phyloP scores from a whole-genome alignment of 2,113 vertebrate genomes.

The Coptodon bakossiorum region DNA sequence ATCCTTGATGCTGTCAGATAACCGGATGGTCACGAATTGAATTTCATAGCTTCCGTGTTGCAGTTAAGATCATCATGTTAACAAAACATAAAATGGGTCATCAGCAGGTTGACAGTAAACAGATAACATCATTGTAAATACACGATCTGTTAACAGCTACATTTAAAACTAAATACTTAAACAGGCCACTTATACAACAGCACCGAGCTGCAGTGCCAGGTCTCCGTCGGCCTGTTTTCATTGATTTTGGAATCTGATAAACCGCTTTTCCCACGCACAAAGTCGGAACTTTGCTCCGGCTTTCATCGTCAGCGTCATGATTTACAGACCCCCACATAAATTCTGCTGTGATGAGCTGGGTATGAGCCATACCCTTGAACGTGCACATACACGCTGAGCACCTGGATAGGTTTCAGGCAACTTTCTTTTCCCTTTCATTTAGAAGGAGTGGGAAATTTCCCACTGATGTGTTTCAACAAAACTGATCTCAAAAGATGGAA shows the following conservation, averaged over 20 bases:
- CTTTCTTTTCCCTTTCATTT: background rate
- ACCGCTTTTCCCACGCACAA: background rate
- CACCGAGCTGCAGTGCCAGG: background rate
- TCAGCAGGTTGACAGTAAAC: background rate
- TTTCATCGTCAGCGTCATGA: background rate
- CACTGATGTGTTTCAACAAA: background rate
- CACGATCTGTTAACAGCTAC: background rate
- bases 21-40: background rate
- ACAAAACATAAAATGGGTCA: background rate
- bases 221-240: background rate
- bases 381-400: conserved; percentile 19
- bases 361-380: background rate
- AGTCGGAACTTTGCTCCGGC: background rate
- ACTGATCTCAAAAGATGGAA: background rate
- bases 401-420: background rate
- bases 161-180: background rate
- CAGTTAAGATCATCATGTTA: background rate
- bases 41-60: background rate
- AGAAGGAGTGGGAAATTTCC: background rate
- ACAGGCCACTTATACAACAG: background rate
- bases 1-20: background rate
- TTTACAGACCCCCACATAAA: background rate
- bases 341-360: background rate
- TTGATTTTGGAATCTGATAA: background rate
- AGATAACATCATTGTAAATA: background rate